Evolutionary conservation across 2,888 invertebrate species (phyloP), one percentile per base, ranked within the genome.

Genomic region (Idaea biselata): DNA sequence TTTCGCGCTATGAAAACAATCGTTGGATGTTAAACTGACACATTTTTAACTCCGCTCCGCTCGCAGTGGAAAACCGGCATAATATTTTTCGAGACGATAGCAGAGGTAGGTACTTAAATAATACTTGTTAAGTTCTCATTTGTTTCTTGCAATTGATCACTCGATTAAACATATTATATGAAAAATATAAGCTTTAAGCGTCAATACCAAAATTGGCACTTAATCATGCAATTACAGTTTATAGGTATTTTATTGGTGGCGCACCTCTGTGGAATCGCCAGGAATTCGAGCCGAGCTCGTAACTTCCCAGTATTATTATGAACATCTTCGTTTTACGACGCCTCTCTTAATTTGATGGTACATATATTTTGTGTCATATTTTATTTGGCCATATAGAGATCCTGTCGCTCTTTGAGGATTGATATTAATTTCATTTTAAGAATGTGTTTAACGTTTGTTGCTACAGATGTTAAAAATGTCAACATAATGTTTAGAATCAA

Each of bases 261-360:
- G 58, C 73, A 60, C 71, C 71, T 71, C n/a, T 58, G 58, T 58
- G 11, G 44, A 44, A 44, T 58, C 55, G 64, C 60, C 54, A 60
- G 58, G 60, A 68, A 70, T 70, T 65, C 63, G 58, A 55, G 53
- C 58, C 61, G 60, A 64, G 44, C 60, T 58, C 60, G 60, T 61
- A 44, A 62, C 44, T 60, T 57, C 62, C 60, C 18, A 59, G 59
- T 60, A 32, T 60, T 59, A 64, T 57, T 58, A 64, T 56, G 61
- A 65, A 63, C 59, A 61, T 67, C 60, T 63, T 68, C 69, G 71
- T 76, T 80, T 79, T 77, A 80, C 74, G 25, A 62, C 59, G 61
- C 63, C 59, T 68, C 60, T 63, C 58, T 44, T 44, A 44, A 56
- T 63, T 65, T 64, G 59, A 66, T 60, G 58, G 60, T 55, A 58